A percentile compares a stretch with the other conserved stretches of the same genome.
These are phyloP conservation scores for Eidolon dupreanum DNA, from an alignment of 2,797 vertebrate genomes.

Conservation along the genomic window DNA sequence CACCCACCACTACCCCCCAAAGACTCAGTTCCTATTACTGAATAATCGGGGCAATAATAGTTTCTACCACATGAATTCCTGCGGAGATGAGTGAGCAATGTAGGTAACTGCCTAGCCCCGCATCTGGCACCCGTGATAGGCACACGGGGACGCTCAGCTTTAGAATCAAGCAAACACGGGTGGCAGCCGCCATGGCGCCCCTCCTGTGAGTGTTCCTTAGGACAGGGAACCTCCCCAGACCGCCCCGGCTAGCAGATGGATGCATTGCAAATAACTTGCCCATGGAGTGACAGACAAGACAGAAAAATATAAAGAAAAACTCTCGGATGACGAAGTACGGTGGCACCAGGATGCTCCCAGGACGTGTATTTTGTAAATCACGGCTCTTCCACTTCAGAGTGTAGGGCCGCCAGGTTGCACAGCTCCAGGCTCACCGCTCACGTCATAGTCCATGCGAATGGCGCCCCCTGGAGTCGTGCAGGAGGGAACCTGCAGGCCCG, in stretches of 20 bases:
- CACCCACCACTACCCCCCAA: background rate
- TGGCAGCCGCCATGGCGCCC: background rate
- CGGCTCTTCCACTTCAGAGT: background rate
- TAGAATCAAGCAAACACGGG: background rate
- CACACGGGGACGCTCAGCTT: background rate
- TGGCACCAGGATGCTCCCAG: background rate
- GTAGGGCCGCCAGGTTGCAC: background rate
- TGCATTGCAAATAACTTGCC: background rate
- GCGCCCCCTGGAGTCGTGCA: background rate
- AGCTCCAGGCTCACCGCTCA: too few relatives aligned
- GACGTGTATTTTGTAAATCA: background rate
- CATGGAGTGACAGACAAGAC: background rate
- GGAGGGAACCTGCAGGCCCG: background rate
- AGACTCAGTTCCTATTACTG: background rate
- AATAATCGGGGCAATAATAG: background rate
- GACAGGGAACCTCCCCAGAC: background rate
- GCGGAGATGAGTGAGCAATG: accelerated
- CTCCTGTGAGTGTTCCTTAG: background rate
- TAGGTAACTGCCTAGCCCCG: background rate
- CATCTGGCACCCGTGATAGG: background rate
- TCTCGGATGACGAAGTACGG: background rate
- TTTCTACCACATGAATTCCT: background rate
- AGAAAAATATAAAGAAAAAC: background rate
- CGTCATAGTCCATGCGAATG: accelerated
- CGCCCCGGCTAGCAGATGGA: background rate